Base-by-base conservation (phyloP, 2,113 vertebrate genomes). In the Calonectris borealis region DNA sequence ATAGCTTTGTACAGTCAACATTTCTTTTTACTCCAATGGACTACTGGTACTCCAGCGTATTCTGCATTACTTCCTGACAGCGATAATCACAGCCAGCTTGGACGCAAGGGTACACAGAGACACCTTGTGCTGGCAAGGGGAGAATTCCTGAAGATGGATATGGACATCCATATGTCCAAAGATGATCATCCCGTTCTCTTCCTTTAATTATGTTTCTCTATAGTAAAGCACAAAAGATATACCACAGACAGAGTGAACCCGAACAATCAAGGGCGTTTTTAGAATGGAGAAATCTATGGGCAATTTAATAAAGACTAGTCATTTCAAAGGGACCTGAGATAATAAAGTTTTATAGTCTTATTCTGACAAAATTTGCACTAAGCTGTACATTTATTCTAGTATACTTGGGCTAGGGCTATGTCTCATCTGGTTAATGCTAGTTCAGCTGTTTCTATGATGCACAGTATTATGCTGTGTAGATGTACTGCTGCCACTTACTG, bases 391-490 rank as follows among this genome's bases (percentile, higher is more conserved):
- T 32, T 3, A 7, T 58, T 75, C 42, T n/a, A 32, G 14, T 7
- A 19, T 8, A 15, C 20, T 49, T 84, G 46, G 7, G 22, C 60
- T 61, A 51, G 34, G 27, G 25, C 20, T 70, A 2, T 38, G 51
- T 71, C 51, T 77, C 44, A 15, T 19, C 58, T 29, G 9, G 7
- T 22, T 81, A 32, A 27, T 40, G 44, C 4, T 27, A 84, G 8
- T n/a, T 68, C 16, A 26, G 19, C 21, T 51, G n/a, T 64, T 85
- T 27, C 65, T 68, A 1, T 42, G 58, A 46, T 9, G 17, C 32
- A 42, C 31, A 11, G 29, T 8, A 16, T 57, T 61, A 29, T 0
- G 0, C 49, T 32, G 26, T 52, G 54, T 22, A 49, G 15, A 12
- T 24, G 22, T 13, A 8, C 29, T 69, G 36, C 31, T 88, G 13